Evolutionary conservation across 30 jellyfish, hydroid and myxozoan species (phyloP).

Genomic region (Catostylus mosaicus): DNA sequence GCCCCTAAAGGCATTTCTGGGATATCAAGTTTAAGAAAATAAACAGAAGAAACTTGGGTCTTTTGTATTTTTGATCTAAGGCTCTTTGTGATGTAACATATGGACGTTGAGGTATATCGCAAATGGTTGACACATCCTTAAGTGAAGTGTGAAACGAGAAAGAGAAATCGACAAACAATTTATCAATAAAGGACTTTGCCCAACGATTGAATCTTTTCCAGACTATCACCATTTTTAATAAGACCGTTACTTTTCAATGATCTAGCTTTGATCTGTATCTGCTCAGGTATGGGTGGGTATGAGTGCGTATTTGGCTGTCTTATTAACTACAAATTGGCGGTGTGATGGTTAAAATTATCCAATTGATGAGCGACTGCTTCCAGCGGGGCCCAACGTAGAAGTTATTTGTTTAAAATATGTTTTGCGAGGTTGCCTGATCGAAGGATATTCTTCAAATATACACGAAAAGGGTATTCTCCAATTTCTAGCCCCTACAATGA

Average conservation of each 20-base stretch:
- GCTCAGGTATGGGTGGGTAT: not conserved
- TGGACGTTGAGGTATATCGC: not conserved
- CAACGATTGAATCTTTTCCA: not conserved
- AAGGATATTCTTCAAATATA: too few species aligned
- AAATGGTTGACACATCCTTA: constrained; percentile 19
- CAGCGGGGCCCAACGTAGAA: too few species aligned
- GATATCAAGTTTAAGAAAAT: too few species aligned
- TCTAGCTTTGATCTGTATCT: not conserved
- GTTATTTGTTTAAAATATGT: too few species aligned
- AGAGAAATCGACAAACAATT: not conserved
- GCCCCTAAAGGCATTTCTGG: too few species aligned
- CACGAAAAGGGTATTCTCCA: too few species aligned
- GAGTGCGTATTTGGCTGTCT: not conserved
- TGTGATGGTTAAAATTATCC: not conserved
- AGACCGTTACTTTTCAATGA: not conserved
- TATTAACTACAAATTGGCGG: not conserved
- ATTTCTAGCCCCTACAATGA: too few species aligned
- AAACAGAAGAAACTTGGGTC: not conserved
- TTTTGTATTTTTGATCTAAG: not conserved
- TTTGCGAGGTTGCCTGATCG: too few species aligned
- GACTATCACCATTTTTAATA: not conserved
- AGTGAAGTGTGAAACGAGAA: not conserved
- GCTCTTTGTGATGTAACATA: not conserved
- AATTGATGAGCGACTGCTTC: too few species aligned
- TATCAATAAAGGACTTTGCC: constrained; percentile 22